Evolutionary conservation across 2,888 invertebrate species (phyloP), one percentile per base, ranked within the genome.

Genomic region (Ormyrus thymus): DNA sequence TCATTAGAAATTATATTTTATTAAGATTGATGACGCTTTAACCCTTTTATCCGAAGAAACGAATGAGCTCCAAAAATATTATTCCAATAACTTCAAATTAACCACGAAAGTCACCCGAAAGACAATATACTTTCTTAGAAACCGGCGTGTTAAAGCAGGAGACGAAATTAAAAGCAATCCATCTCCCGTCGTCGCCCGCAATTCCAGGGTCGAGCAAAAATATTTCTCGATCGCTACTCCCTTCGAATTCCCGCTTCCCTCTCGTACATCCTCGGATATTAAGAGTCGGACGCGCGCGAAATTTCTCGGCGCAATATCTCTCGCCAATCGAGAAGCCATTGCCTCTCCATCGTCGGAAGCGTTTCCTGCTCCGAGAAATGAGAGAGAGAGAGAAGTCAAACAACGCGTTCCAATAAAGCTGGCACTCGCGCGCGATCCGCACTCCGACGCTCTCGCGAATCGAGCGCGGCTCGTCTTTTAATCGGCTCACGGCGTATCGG

Each of bases 341-440:
- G 53, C 50, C n/a, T 29, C 45, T 29, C 7, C 58, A 55, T 11
- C 56, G 62, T 65, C 15, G 45, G 7, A 59, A 55, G 62, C 55
- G 69, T 62, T 69, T 75, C 61, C 61, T 15, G 7, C 55, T 10
- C 29, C 29, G 45, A 6, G 43, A 72, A 71, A 45, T 61, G 53
- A 15, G 62, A 4, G 69, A 46, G 64, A 15, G 9, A 10, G n/a
- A 8, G 13, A 71, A 69, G 45, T 58, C 62, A 74, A 74, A 79
- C 65, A 79, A 70, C 64, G 15, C 78, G 58, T 59, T 58, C 29
- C 74, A 70, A 78, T 74, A 70, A 65, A 74, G 69, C 10, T 70
- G 64, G 74, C 29, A 78, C 65, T 59, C 53, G 58, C 53, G 1
- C 29, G 45, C 55, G 29, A 29, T 50, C 56, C 29, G 11, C 51